Conservation (phyloP, 2,797 vertebrate species). For the Coilia nasus region DNA sequence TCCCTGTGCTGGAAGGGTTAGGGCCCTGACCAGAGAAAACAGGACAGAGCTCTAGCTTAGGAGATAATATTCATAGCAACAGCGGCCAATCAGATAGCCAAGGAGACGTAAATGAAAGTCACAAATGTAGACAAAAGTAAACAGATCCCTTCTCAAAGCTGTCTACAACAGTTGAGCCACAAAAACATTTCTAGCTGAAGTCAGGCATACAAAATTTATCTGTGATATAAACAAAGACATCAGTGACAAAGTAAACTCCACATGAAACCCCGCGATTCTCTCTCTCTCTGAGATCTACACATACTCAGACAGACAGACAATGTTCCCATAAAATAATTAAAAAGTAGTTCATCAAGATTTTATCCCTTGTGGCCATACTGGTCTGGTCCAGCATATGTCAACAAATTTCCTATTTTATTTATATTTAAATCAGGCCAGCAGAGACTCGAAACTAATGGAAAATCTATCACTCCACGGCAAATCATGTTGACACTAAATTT, state of each 20-base stretch:
- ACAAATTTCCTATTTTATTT: background rate
- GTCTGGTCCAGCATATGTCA: background rate
- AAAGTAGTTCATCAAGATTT: constrained; percentile 1
- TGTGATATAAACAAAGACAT: background rate
- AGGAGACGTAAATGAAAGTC: background rate
- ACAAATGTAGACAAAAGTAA: background rate
- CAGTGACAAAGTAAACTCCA: background rate
- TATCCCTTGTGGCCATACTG: background rate
- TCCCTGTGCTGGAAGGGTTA: too few relatives aligned
- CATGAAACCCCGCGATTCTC: background rate
- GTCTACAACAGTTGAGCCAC: background rate
- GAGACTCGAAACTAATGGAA: background rate
- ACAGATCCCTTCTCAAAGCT: background rate
- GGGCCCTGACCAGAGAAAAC: background rate
- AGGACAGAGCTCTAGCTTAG: background rate
- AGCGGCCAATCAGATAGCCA: background rate
- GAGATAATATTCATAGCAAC: background rate
- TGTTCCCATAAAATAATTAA: background rate
- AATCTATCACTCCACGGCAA: background rate
- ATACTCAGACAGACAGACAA: too few relatives aligned
- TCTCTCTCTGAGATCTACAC: background rate
- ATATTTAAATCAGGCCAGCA: background rate
- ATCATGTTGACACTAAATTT: background rate
- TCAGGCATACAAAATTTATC: background rate
- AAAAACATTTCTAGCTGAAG: background rate